A percentile compares a stretch with the other conserved stretches of the same genome.
Conservation (phyloP, 1,140 invertebrate genomes). For the Thaumetopoea pityocampa region DNA sequence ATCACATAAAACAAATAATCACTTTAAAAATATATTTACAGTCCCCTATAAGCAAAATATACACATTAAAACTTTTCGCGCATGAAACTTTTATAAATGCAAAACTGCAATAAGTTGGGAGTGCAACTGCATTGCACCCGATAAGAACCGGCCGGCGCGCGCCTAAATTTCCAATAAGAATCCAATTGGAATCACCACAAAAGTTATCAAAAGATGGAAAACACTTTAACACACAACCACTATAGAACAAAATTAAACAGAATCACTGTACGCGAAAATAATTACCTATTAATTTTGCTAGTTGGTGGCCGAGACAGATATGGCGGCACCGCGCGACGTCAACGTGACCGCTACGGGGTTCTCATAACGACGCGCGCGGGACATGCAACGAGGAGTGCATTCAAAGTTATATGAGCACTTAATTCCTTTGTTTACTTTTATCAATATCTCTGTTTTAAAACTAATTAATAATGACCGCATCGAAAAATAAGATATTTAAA, state of each 20-base stretch:
- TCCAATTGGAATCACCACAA: slow-evolving; percentile 63
- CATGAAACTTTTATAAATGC: slow-evolving; percentile 70
- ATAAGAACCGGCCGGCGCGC: slow-evolving; percentile 76
- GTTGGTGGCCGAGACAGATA: slow-evolving; percentile 83
- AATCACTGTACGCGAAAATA: slow-evolving; percentile 70
- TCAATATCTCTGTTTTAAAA: slow-evolving; percentile 59
- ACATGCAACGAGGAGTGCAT: slow-evolving; percentile 77
- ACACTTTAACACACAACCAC: slow-evolving; percentile 64
- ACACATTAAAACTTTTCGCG: slow-evolving; percentile 72
- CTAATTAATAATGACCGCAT: slow-evolving; percentile 60
- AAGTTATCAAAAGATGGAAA: slow-evolving; percentile 40
- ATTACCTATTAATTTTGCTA: slow-evolving; percentile 77
- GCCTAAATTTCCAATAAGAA: slow-evolving; percentile 67
- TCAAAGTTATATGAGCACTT: slow-evolving; percentile 71
- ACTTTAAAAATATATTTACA: slow-evolving; percentile 65
- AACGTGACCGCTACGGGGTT: slow-evolving; percentile 87
- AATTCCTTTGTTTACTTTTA: slow-evolving; percentile 56
- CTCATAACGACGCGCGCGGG: slow-evolving; percentile 86
- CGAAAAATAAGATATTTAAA: slow-evolving; percentile 60
- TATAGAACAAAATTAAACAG: slow-evolving; percentile 46
- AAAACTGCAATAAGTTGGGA: slow-evolving; percentile 76
- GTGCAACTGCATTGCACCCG: slow-evolving; percentile 75
- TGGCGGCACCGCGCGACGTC: slow-evolving; percentile 80
- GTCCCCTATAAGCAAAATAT: slow-evolving; percentile 50
- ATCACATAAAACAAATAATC: slow-evolving; percentile 61